These are phyloP conservation scores for Brachyalestes nurse DNA, from an alignment of 2,797 vertebrate species.

Conservation along the genomic window DNA sequence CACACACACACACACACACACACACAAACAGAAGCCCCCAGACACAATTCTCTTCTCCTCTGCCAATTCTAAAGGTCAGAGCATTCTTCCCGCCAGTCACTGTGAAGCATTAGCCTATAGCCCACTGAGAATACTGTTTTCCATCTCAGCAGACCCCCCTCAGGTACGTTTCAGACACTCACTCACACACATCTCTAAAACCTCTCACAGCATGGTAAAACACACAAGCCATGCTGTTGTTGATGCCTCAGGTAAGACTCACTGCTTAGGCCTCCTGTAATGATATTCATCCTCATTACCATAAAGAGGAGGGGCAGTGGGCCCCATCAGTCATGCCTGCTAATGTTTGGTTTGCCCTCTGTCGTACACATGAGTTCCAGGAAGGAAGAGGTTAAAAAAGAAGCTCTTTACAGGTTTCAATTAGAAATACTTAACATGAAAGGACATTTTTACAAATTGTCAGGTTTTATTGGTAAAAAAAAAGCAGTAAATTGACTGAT, in stretches of 20 bases:
- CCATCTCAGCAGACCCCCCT: conserved; percentile 61
- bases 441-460: background rate
- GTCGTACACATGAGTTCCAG: conserved; percentile 47
- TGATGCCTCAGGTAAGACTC: conserved; percentile 72
- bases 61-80: conserved; percentile 76
- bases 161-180: conserved; percentile 66
- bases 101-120: conserved; percentile 69
- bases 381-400: conserved; percentile 13
- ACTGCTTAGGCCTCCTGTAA: conserved; percentile 70
- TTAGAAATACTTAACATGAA: conserved; percentile 9
- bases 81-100: conserved; percentile 60
- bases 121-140: conserved; percentile 75
- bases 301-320: conserved; percentile 38
- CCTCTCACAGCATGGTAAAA: conserved; percentile 70
- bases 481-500: background rate
- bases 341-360: conserved; percentile 13
- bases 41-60: conserved; percentile 64
- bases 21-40: conserved; percentile 47
- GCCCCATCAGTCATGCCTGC: conserved; percentile 51
- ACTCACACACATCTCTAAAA: conserved; percentile 72
- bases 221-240: conserved; percentile 68
- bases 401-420: background rate
- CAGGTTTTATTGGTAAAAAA: background rate
- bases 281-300: conserved; percentile 70
- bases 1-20: conserved; percentile 55